These are phyloP conservation scores for Arge pagana DNA, from an alignment of 2,888 invertebrate genomes.

Conservation along the genomic window DNA sequence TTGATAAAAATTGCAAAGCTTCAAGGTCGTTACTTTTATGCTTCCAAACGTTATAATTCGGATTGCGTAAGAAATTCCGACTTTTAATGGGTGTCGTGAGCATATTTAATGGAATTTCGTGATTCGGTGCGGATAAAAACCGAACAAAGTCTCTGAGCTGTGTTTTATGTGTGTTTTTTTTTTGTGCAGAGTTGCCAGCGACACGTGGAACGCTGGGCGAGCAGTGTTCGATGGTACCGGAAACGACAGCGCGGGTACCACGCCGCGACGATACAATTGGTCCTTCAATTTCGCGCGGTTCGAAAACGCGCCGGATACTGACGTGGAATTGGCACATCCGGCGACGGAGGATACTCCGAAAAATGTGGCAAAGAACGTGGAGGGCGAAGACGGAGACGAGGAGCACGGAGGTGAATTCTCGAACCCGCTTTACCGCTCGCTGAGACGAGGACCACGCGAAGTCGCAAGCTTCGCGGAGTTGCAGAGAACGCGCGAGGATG, in stretches of 20 bases:
- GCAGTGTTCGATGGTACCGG: background rate
- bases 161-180: too few relatives aligned
- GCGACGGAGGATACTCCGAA: background rate
- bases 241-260: slow-evolving; percentile 4
- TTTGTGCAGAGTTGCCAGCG: background rate
- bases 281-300: slow-evolving; percentile 53
- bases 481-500: slow-evolving; percentile 32
- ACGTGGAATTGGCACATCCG: slow-evolving; percentile 40
- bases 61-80: too few relatives aligned
- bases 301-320: slow-evolving; percentile 50
- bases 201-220: slow-evolving; percentile 3
- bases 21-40: too few relatives aligned
- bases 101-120: too few relatives aligned
- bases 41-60: too few relatives aligned
- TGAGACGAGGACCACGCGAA: slow-evolving; percentile 20
- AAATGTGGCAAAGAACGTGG: slow-evolving; percentile 1
- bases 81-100: too few relatives aligned
- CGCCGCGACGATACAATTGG: slow-evolving; percentile 29
- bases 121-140: too few relatives aligned
- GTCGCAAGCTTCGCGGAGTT: slow-evolving; percentile 39
- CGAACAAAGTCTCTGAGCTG: too few relatives aligned
- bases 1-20: too few relatives aligned
- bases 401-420: slow-evolving; percentile 42
- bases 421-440: slow-evolving; percentile 51
- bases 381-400: slow-evolving; percentile 19